Base-by-base conservation (phyloP, 2,797 vertebrate species). In the Spea hammondii region DNA sequence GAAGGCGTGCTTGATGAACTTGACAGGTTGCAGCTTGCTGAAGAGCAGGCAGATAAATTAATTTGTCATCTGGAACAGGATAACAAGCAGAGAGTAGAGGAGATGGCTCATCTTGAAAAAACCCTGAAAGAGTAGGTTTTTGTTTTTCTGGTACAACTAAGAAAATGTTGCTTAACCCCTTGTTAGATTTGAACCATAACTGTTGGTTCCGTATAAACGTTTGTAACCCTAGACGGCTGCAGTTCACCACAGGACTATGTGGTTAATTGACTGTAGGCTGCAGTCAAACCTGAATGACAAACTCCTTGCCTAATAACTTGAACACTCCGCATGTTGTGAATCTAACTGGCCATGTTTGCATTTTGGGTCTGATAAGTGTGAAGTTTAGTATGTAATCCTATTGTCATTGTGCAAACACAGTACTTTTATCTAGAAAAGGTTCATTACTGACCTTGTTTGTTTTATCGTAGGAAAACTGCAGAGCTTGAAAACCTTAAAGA, bases 1-100 rank as follows among this genome's bases (percentile, higher is more conserved):
- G 95, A 93, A 70, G 93, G 90, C 53, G 88, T 92, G 6, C 85
- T 98, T 79, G 92, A 91, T 17, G 97, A 98, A 78, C 88, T 99
- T 4, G 90, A 94, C 12, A 83, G 86, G 9, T 72, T 97, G 32
- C 94, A 97, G 83, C 86, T 87, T 0, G 89, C 95, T 79, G 96
- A 98, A 65, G 87, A 87, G 67, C 86, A 82, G 65, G 87, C 85
- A 44, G 89, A 88, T 5, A 90, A 89, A 55, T 7, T 89, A 46
- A 64, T 95, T 10, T 86, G 88, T 79, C 83, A 4, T 0, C 79
- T 96, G 69, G 92, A 94, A 80, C 83, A 91, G 69, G 91, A 94
- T 71, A 90, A 89, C 10, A 79, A 83, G 5, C 85, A 87, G 67
- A 86, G 92, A 57, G 84, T 89, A 77, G 85, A 83, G 74, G 88